These are phyloP conservation scores for Neoscelio sp. DNA, from an alignment of 2,888 invertebrate species.

Conservation along the genomic window DNA sequence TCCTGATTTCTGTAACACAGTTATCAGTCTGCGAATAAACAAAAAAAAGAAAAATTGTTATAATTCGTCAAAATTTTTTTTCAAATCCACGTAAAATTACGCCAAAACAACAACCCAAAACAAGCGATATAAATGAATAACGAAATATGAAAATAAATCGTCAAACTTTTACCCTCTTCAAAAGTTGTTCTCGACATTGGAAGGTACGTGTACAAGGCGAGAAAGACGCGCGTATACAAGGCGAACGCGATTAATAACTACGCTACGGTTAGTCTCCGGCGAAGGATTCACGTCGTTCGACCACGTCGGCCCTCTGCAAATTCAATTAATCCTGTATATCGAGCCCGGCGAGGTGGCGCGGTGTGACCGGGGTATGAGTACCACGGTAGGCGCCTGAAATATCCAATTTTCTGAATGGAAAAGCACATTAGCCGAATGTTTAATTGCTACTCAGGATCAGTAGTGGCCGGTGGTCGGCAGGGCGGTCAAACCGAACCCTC, in stretches of 20 bases:
- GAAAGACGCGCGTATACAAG: slow-evolving; percentile 38
- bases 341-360: slow-evolving; percentile 69
- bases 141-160: slow-evolving; percentile 52
- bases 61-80: too few relatives aligned
- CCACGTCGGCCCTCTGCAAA: slow-evolving; percentile 69
- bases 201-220: slow-evolving; percentile 31
- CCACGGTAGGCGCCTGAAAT: slow-evolving; percentile 73
- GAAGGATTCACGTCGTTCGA: slow-evolving; percentile 68
- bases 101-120: too few relatives aligned
- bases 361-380: slow-evolving; percentile 59
- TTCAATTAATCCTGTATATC: slow-evolving; percentile 79
- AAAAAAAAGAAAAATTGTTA: too few relatives aligned
- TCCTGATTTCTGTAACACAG: too few relatives aligned
- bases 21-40: too few relatives aligned
- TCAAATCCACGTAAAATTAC: too few relatives aligned
- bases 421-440: slow-evolving; percentile 80
- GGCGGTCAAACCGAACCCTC: slow-evolving; percentile 56
- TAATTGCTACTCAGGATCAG: slow-evolving; percentile 80
- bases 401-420: slow-evolving; percentile 82
- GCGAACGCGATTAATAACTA: slow-evolving; percentile 76
- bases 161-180: slow-evolving; percentile 49
- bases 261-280: slow-evolving; percentile 67
- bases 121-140: slow-evolving; percentile 49
- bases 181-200: slow-evolving; percentile 30
- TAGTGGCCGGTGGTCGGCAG: slow-evolving; percentile 72